Conservation (phyloP, 2,797 vertebrate genomes). For the Cryptoprocta ferox region DNA sequence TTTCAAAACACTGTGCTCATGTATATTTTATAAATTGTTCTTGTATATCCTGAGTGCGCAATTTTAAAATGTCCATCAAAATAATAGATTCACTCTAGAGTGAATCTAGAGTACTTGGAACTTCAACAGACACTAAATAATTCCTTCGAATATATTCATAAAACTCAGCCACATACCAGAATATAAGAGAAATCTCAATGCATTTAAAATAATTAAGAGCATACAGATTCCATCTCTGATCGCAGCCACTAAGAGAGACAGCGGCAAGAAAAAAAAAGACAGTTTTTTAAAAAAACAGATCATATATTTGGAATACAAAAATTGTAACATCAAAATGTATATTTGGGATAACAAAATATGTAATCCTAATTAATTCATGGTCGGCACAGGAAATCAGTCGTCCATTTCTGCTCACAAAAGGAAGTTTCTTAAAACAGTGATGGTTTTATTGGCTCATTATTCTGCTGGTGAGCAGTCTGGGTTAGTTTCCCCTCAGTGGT, state of each 20-base stretch:
- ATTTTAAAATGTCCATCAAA: background rate
- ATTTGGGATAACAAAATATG: background rate
- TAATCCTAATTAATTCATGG: no score
- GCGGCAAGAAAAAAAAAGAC: background rate
- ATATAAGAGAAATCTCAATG: no score
- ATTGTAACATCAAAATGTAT: background rate
- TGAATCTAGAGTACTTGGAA: background rate
- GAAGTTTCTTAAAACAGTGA: background rate
- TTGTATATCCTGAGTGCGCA: no score
- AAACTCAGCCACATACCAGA: background rate
- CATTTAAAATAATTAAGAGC: background rate
- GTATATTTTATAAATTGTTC: background rate
- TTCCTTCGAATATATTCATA: background rate
- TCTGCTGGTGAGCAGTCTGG: background rate
- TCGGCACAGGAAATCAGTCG: background rate
- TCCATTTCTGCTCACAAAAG: background rate
- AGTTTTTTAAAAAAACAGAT: background rate
- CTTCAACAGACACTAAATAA: background rate
- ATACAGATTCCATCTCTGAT: background rate
- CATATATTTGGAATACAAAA: background rate
- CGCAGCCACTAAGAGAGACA: rapidly evolving
- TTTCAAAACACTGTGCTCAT: background rate
- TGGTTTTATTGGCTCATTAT: background rate
- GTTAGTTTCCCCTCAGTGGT: background rate
- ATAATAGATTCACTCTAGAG: background rate